A percentile compares a stretch with the other conserved stretches of the same genome.
Conservation (phyloP, 37 sponge, comb jelly and placozoan species). For the Theonella swinhoei region DNA sequence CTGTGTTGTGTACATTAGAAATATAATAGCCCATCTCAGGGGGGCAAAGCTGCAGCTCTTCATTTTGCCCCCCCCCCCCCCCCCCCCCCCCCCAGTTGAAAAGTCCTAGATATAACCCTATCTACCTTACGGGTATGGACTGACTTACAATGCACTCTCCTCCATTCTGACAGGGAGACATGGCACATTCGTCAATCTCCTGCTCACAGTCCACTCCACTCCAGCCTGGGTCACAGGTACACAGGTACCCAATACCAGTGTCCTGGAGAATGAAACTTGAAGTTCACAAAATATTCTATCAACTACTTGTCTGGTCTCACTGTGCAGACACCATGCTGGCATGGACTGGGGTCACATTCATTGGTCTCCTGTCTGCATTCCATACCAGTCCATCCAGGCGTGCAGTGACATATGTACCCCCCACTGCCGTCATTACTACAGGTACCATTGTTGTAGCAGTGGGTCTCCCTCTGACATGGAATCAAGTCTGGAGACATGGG, state of each 20-base stretch:
- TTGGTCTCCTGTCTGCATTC: not conserved
- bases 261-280: not conserved
- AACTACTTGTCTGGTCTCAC: too few relatives aligned
- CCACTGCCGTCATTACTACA: conserved; percentile 2
- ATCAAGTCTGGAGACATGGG: not conserved
- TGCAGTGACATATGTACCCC: conserved; percentile 5
- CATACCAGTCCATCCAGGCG: not conserved
- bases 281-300: too few relatives aligned
- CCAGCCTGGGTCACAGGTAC: conserved; percentile 35
- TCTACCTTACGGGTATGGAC: too few relatives aligned
- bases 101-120: too few relatives aligned
- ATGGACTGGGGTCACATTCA: not conserved
- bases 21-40: too few relatives aligned
- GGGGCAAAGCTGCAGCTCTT: too few relatives aligned
- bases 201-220: conserved; percentile 15
- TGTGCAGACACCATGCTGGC: too few relatives aligned
- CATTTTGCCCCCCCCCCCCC: too few relatives aligned
- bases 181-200: conserved; percentile 40
- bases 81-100: too few relatives aligned
- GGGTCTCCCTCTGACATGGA: conserved; percentile 15
- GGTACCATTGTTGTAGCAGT: not conserved
- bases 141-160: not conserved
- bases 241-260: not conserved
- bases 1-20: too few relatives aligned
- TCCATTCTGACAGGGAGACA: not conserved